A percentile compares a stretch with the other conserved stretches of the same genome.
Conservation (phyloP, 2,113 vertebrate species). For the Phaethon lepturus region DNA sequence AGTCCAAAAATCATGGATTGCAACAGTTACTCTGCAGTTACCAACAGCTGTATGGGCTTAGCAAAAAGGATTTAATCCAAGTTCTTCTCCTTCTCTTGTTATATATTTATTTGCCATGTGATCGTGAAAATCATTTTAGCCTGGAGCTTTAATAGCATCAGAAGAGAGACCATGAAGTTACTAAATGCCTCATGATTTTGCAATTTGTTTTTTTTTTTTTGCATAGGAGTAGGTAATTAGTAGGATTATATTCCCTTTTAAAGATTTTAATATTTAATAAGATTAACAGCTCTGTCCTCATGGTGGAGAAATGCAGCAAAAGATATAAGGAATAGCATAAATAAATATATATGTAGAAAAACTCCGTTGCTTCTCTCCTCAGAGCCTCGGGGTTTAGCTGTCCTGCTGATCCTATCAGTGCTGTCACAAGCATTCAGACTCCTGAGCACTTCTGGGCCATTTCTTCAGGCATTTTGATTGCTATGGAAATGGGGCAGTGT, state of each 20-base stretch:
- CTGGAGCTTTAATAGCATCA: not conserved
- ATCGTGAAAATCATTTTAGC: not conserved
- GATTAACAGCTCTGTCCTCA: not conserved
- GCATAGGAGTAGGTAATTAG: accelerated
- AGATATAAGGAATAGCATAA: not conserved
- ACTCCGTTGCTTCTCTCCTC: not conserved
- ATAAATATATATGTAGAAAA: not conserved
- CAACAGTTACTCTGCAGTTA: not conserved
- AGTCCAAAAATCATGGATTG: not conserved
- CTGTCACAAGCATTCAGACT: not conserved
- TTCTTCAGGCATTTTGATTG: not conserved
- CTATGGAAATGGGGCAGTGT: not conserved
- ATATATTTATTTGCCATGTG: not conserved
- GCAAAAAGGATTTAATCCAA: not conserved
- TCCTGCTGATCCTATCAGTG: not conserved
- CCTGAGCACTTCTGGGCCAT: not conserved
- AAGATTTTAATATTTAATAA: not conserved
- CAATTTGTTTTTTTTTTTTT: not conserved
- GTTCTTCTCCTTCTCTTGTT: not conserved
- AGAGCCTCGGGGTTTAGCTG: not conserved
- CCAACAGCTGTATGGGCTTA: not conserved
- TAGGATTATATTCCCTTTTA: not conserved
- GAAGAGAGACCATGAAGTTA: not conserved
- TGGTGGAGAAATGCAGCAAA: not conserved
- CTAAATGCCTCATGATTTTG: not conserved